Evolutionary conservation across 2,888 invertebrate genomes (phyloP).

Genomic region (Octonoba sinensis): DNA sequence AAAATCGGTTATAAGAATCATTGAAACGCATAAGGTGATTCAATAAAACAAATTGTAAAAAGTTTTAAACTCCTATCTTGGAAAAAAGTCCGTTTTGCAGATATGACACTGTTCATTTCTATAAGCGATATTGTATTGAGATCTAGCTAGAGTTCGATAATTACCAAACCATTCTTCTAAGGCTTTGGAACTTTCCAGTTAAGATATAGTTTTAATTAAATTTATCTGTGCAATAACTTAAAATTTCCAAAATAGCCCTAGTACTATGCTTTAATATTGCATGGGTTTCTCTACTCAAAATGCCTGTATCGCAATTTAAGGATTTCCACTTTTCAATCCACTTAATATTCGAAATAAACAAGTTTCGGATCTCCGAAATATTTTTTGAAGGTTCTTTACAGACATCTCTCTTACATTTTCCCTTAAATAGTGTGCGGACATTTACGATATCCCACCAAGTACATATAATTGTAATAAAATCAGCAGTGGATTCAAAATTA

Average conservation of each 20-base stretch:
- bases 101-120: too few species aligned
- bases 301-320: neutral
- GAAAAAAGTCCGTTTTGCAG: too few species aligned
- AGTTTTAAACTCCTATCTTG: too few species aligned
- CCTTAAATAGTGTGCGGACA: neutral
- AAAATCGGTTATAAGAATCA: too few species aligned
- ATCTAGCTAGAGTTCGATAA: slow-evolving; percentile 8
- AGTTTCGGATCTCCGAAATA: neutral
- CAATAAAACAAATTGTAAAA: too few species aligned
- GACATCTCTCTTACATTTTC: neutral
- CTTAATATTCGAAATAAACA: neutral
- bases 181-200: slow-evolving; percentile 9
- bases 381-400: neutral
- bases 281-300: slow-evolving; percentile 10
- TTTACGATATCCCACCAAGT: slow-evolving; percentile 15
- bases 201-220: neutral
- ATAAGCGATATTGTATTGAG: slow-evolving; percentile 3
- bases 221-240: slow-evolving; percentile 5
- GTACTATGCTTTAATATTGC: neutral
- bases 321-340: neutral
- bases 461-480: neutral
- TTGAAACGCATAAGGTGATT: too few species aligned
- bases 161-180: slow-evolving; percentile 6
- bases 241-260: neutral
- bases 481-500: neutral